These are phyloP conservation scores for Limnephilus lunatus DNA, from an alignment of 2,888 invertebrate genomes.

Conservation along the genomic window DNA sequence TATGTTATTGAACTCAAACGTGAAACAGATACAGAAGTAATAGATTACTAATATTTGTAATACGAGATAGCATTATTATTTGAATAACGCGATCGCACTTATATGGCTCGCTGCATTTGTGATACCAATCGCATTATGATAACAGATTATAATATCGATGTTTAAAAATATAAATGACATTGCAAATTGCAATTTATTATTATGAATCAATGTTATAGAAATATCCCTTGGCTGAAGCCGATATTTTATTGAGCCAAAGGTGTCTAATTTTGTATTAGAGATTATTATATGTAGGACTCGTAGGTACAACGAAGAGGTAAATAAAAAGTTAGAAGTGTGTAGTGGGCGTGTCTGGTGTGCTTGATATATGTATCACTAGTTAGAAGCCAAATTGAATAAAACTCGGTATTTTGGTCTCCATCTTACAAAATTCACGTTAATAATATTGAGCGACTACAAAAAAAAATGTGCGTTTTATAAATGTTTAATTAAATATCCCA, in stretches of 20 bases:
- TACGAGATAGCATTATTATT: neutral
- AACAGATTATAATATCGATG: neutral
- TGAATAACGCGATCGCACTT: neutral
- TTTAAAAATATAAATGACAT: neutral
- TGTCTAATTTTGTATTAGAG: neutral
- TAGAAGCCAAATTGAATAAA: no score
- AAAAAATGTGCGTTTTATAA: no score
- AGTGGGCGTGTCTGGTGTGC: no score
- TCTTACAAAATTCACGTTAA: no score
- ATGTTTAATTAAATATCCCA: no score
- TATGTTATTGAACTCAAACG: neutral
- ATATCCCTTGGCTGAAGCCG: neutral
- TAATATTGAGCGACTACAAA: no score
- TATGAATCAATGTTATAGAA: neutral
- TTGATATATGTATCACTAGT: no score
- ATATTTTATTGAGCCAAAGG: neutral
- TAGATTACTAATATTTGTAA: neutral
- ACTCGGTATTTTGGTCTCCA: no score
- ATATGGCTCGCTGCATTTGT: neutral
- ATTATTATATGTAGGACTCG: no score
- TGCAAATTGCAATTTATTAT: neutral
- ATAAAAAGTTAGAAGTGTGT: no score
- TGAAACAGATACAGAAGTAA: neutral
- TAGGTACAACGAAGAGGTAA: neutral
- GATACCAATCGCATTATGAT: neutral